phyloP scores from a whole-genome alignment of 2,888 invertebrate species.

The Agrochola circellaris region DNA sequence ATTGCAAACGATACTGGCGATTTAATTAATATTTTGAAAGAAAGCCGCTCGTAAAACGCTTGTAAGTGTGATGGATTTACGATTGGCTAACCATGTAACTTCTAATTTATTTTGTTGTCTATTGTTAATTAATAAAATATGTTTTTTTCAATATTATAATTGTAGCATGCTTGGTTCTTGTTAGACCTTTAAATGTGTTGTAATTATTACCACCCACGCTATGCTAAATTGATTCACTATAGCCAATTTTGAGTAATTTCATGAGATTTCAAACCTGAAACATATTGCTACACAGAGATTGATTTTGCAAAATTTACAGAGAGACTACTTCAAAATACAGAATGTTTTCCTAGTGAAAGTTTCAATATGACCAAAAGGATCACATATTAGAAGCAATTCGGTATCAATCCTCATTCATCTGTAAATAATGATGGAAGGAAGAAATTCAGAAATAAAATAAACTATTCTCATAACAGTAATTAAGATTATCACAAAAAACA shows the following conservation, averaged over 20 bases:
- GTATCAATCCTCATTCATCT: background rate
- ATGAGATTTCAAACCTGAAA: background rate
- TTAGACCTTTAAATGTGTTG: background rate
- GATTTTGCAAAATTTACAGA: background rate
- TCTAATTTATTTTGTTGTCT: conserved; percentile 59
- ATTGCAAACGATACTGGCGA: conserved; percentile 75
- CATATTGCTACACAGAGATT: background rate
- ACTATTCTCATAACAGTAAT: conserved; percentile 43
- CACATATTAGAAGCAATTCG: background rate
- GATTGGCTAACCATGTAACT: conserved; percentile 48
- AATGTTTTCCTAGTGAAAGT: background rate
- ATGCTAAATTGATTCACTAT: background rate
- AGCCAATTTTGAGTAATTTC: conserved; percentile 8
- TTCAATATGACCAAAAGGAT: background rate
- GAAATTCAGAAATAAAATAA: conserved; percentile 17
- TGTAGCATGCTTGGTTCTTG: background rate
- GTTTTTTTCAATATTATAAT: conserved; percentile 13
- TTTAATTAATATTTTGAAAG: conserved; percentile 81
- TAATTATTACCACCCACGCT: background rate
- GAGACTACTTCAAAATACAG: background rate
- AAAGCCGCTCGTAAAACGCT: conserved; percentile 72
- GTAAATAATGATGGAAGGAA: conserved; percentile 5
- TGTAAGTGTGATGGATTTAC: conserved; percentile 77
- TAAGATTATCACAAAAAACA: conserved; percentile 38
- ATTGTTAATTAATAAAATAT: conserved; percentile 45